Evolutionary conservation across 1,140 invertebrate species (phyloP), one percentile per base, ranked within the genome.

Genomic region (Sinonovacula constricta): DNA sequence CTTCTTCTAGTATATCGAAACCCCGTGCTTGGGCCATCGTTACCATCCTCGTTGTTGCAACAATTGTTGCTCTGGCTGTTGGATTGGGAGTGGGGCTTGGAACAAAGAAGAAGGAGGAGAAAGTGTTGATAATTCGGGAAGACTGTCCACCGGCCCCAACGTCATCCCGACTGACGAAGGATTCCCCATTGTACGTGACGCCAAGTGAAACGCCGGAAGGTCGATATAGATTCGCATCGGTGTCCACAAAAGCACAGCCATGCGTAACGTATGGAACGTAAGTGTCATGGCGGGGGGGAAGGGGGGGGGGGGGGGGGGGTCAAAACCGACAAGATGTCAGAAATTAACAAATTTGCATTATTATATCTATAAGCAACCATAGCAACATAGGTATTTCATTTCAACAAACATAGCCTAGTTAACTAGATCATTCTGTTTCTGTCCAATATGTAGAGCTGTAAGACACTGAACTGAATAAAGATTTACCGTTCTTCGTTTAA

Each of bases 1-100:
- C n/a, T n/a, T n/a, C n/a, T 74, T 74, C 53, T 49, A 74, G 70
- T 18, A 63, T 63, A 18, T 63, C 70, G n/a, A 51, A 62, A 26
- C 28, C 56, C 0, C 59, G 70, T 15, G 56, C 26, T 7, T 74
- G 70, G 70, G 59, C 49, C 7, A 63, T 74, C 31, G 59, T 26
- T 2, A 53, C 59, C 3, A 53, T 74, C 14, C 2, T 74, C 18
- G 1, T 74, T 28, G 59, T 74, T 1, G 59, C 70, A 15, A 51
- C 34, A 22, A 63, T 74, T 10, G 70, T 74, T 3, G 70, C 70
- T 2, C 18, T 74, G 1, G 70, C 56, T 51, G 31, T 74, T 18
- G 70, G 57, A 2, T 36, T 74, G 22, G 70, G 36, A 2, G 10
- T 74, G 18, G 70, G 56, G 14, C 39, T 74, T 1, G 34, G 34